phyloP scores from a whole-genome alignment of 35 echinoderm and acorn worm species.

The Acanthaster planci region DNA sequence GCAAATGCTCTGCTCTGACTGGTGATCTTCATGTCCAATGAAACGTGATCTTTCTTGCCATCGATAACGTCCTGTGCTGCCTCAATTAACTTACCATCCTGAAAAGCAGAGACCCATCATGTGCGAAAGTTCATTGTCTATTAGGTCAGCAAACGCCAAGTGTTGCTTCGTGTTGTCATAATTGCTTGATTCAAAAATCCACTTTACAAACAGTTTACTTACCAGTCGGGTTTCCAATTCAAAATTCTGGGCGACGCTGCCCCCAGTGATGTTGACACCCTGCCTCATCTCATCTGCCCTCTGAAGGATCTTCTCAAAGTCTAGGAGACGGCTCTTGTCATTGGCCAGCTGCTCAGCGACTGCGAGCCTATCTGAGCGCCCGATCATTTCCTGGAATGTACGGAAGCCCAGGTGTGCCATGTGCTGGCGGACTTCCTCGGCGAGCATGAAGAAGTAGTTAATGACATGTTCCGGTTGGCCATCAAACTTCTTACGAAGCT shows the following conservation, averaged over 20 bases:
- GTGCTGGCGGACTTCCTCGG: conserved; percentile 80
- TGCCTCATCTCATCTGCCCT: conserved; percentile 74
- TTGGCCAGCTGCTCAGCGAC: conserved; percentile 36
- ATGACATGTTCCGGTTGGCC: conserved; percentile 93
- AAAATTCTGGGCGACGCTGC: conserved; percentile 81
- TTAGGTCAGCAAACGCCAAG: too few species aligned
- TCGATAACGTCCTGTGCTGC: conserved; percentile 65
- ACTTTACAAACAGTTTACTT: conserved; percentile 9
- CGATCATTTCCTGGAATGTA: conserved; percentile 99
- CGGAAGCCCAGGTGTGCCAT: conserved; percentile 96
- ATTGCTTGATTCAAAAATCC: too few species aligned
- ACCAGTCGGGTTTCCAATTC: conserved; percentile 81
- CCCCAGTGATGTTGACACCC: conserved; percentile 67
- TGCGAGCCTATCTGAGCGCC: conserved; percentile 75
- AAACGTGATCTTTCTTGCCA: conserved; percentile 59
- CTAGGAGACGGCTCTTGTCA: conserved; percentile 76
- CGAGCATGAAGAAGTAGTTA: conserved; percentile 99
- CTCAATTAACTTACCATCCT: conserved; percentile 85
- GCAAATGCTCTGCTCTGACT: conserved; percentile 85
- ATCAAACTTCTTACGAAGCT: conserved; percentile 95
- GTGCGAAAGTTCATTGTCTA: too few species aligned
- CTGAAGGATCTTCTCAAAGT: conserved; percentile 72
- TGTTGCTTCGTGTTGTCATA: too few species aligned
- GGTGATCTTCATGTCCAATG: conserved; percentile 54
- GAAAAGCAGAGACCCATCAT: background rate